Evolutionary conservation across 2,888 invertebrate species (phyloP).

Genomic region (Epiblema foenella): DNA sequence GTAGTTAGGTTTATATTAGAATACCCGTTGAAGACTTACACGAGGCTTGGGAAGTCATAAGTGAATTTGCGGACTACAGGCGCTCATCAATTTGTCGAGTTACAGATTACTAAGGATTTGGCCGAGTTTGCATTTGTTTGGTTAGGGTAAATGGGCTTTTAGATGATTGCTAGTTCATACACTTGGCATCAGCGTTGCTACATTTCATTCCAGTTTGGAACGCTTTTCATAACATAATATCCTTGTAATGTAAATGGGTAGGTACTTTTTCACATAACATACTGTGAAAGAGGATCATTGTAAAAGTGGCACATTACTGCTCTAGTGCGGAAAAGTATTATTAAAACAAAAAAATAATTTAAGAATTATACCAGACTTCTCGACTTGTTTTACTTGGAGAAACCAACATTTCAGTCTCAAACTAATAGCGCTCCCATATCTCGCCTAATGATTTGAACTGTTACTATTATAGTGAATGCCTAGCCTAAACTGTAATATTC

Average conservation of each 20-base stretch:
- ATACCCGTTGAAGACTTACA: not conserved
- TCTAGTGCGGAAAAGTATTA: too few species aligned
- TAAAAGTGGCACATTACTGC: too few species aligned
- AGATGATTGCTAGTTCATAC: slow-evolving; percentile 19
- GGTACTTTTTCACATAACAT: not conserved
- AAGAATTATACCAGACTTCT: too few species aligned
- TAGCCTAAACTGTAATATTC: too few species aligned
- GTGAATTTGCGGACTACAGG: slow-evolving; percentile 22
- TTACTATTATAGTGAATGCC: too few species aligned
- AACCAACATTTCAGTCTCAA: too few species aligned
- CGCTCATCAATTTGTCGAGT: slow-evolving; percentile 39
- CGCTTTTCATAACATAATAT: too few species aligned
- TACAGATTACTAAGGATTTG: slow-evolving; percentile 39
- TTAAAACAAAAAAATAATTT: too few species aligned
- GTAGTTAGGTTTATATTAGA: not conserved
- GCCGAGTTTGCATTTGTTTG: slow-evolving; percentile 28
- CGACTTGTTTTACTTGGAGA: too few species aligned
- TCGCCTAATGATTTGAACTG: too few species aligned
- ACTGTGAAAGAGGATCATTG: too few species aligned
- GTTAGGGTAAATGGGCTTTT: slow-evolving; percentile 38
- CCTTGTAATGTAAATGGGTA: not conserved
- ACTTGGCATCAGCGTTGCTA: not conserved
- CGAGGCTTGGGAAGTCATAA: not conserved
- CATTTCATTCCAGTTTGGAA: not conserved
- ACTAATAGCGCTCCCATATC: too few species aligned